Conservation (phyloP, 2,888 invertebrate species). For the Himalopsyche japonica region DNA sequence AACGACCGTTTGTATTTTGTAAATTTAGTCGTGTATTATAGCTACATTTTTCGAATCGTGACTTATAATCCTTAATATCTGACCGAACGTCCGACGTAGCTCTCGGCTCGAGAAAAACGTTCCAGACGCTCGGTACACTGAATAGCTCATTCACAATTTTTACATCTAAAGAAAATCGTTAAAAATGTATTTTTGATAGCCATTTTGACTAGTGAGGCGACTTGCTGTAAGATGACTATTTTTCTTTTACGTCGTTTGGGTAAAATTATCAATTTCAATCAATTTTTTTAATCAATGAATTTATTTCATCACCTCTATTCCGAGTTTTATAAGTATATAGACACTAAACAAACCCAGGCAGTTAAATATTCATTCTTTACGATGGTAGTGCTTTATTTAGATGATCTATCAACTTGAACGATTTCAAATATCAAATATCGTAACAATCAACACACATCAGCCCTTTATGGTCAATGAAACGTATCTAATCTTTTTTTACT, state of each 20-base stretch:
- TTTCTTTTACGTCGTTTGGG: background rate
- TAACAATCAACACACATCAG: too few species aligned
- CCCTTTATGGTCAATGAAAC: too few species aligned
- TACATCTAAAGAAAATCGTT: background rate
- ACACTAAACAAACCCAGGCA: too few species aligned
- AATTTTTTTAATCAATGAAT: too few species aligned
- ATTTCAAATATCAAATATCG: too few species aligned
- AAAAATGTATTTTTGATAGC: constrained; percentile 1
- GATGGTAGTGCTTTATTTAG: too few species aligned
- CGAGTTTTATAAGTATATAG: too few species aligned
- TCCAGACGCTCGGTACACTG: background rate
- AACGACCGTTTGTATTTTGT: constrained; percentile 2
- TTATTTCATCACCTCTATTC: too few species aligned
- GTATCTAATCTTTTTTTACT: too few species aligned
- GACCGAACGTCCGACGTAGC: too few species aligned
- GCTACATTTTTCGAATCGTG: background rate
- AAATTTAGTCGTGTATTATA: background rate
- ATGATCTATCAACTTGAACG: too few species aligned
- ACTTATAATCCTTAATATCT: background rate
- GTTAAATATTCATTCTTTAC: too few species aligned
- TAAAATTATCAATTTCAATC: background rate
- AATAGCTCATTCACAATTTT: background rate
- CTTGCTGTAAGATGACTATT: background rate
- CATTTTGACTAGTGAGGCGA: background rate
- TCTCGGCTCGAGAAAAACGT: background rate